Conservation (phyloP, 2,797 vertebrate species). For the Balearica regulorum region DNA sequence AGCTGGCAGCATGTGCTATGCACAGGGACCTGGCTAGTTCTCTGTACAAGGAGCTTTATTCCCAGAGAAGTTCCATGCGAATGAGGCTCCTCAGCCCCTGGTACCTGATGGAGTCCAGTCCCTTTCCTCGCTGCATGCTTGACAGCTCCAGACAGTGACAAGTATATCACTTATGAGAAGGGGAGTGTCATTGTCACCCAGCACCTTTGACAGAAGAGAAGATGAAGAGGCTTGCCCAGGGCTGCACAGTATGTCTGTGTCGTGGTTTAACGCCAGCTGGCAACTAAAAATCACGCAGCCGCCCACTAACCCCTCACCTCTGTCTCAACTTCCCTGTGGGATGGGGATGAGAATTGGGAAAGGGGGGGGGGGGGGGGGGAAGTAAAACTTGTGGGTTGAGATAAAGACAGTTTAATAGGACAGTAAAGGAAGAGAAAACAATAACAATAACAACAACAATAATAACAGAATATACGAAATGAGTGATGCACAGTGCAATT, state of each 20-base stretch:
- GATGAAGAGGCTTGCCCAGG: neutral
- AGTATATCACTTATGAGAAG: neutral
- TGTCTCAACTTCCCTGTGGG: too few relatives aligned
- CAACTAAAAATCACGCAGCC: too few relatives aligned
- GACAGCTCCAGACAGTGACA: neutral
- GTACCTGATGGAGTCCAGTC: neutral
- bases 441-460: too few relatives aligned
- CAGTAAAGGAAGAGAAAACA: too few relatives aligned
- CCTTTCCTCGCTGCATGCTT: fast-evolving
- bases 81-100: neutral
- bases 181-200: neutral
- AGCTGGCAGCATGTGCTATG: fast-evolving
- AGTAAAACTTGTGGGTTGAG: too few relatives aligned
- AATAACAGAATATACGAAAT: too few relatives aligned
- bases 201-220: neutral
- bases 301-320: too few relatives aligned
- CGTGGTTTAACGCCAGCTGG: too few relatives aligned
- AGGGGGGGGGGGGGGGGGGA: too few relatives aligned
- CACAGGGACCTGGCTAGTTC: neutral
- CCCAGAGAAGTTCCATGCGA: neutral
- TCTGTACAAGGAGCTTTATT: neutral
- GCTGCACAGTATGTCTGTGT: neutral
- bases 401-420: too few relatives aligned
- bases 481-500: too few relatives aligned
- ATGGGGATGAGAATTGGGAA: too few relatives aligned